Conservation (phyloP, 2,797 vertebrate genomes). For the Tapera naevia region DNA sequence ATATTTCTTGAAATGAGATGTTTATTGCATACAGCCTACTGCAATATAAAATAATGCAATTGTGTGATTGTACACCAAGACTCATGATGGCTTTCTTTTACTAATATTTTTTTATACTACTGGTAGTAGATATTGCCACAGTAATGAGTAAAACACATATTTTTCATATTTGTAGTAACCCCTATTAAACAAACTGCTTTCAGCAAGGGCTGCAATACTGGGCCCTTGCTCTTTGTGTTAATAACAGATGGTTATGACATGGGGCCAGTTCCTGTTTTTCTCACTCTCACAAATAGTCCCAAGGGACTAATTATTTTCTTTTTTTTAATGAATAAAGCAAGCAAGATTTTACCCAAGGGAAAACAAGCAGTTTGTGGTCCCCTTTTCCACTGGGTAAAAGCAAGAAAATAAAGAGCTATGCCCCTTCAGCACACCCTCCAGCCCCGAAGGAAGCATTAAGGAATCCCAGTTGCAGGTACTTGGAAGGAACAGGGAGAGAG, state of each 20-base stretch:
- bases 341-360: constrained; percentile 25
- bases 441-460: not conserved
- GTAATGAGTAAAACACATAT: constrained; percentile 49
- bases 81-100: not conserved
- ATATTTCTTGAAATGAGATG: constrained; percentile 33
- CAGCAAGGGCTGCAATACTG: constrained; percentile 16
- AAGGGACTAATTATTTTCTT: not conserved
- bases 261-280: constrained; percentile 32
- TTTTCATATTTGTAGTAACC: constrained; percentile 49
- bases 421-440: not conserved
- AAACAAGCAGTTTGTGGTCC: not conserved
- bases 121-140: constrained; percentile 25
- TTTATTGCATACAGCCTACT: constrained; percentile 4
- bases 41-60: not conserved
- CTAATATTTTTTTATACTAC: not conserved
- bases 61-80: not conserved
- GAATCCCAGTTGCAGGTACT: not conserved
- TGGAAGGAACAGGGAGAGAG: not conserved
- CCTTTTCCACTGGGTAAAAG: not conserved
- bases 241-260: constrained; percentile 57
- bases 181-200: constrained; percentile 49
- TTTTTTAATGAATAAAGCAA: constrained; percentile 7
- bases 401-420: not conserved
- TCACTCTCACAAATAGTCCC: constrained; percentile 4
- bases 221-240: constrained; percentile 28